Base-by-base conservation (phyloP, 2,888 invertebrate species). In the Venusia cambrica region DNA sequence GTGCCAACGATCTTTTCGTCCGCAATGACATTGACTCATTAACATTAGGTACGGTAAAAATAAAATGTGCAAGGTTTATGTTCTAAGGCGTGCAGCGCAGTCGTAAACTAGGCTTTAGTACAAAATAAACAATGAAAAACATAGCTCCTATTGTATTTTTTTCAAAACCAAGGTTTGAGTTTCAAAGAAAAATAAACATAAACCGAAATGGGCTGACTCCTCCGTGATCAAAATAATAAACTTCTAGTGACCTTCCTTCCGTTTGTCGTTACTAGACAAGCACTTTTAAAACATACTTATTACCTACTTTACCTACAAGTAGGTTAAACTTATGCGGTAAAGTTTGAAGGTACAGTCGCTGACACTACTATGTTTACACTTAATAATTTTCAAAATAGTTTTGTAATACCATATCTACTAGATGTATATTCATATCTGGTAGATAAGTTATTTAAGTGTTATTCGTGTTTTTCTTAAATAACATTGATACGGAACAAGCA, bases 1-100 rank as follows among this genome's bases (percentile, higher is more conserved):
- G 32, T 29, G 45, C 48, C 51, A 55, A 49, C 52, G 48, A 47
- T 47, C 37, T 52, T 54, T 50, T 44, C 41, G 63, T 53, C 61
- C 68, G 54, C 38, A 53, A 53, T 53, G 62, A 61, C 61, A 58
- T 59, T 63, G 58, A 38, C 24, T 57, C 56, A 48, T 58, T 44
- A 57, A 54, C 50, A 39, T 35, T 5, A n/a, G n/a, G n/a, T n/a
- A 48, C 33, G 42, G 42, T 38, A 36, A 39, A 36, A 44, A 44
- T 29, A 35, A 33, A 40, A 40, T 27, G 33, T 42, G 37, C 41
- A 34, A 35, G 38, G 39, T 50, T 38, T 45, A 36, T 38, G 32
- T 29, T 21, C 2, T 9, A 12, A 36, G 24, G 30, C 36, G 29
- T 36, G 24, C 30, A 20, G 34, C 21, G 6, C 7, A 20, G 25